phyloP scores from a whole-genome alignment of 2,113 vertebrate genomes.

The Natator depressus region DNA sequence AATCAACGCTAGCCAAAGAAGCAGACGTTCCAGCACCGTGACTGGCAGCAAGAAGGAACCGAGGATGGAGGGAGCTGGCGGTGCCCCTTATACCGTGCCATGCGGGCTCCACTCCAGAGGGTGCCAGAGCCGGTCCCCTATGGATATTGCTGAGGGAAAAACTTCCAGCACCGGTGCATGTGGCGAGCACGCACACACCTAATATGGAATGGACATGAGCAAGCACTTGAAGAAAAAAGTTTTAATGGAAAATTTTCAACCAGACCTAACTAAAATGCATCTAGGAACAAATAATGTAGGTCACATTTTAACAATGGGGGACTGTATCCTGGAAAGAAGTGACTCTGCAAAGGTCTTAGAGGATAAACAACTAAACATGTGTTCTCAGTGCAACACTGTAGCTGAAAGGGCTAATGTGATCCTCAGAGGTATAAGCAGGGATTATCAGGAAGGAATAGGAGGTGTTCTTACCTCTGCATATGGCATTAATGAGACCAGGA shows the following conservation, averaged over 20 bases:
- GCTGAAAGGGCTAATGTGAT: background rate
- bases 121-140: too few relatives aligned
- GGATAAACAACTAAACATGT: background rate
- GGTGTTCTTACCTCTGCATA: background rate
- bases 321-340: accelerated
- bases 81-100: too few relatives aligned
- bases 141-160: too few relatives aligned
- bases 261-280: background rate
- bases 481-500: background rate
- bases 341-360: background rate
- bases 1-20: too few relatives aligned
- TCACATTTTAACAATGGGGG: background rate
- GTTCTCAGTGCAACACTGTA: accelerated
- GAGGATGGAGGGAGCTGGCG: too few relatives aligned
- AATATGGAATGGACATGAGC: too few relatives aligned
- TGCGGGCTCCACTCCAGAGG: too few relatives aligned
- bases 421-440: background rate
- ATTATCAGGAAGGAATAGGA: accelerated
- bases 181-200: too few relatives aligned
- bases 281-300: background rate
- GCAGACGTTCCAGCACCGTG: too few relatives aligned
- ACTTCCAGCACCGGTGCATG: too few relatives aligned
- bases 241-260: background rate
- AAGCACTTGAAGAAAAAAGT: too few relatives aligned
- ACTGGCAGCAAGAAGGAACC: too few relatives aligned